These are phyloP conservation scores for Enchytraeus crypticus DNA, from an alignment of 2,888 invertebrate genomes.

Conservation along the genomic window DNA sequence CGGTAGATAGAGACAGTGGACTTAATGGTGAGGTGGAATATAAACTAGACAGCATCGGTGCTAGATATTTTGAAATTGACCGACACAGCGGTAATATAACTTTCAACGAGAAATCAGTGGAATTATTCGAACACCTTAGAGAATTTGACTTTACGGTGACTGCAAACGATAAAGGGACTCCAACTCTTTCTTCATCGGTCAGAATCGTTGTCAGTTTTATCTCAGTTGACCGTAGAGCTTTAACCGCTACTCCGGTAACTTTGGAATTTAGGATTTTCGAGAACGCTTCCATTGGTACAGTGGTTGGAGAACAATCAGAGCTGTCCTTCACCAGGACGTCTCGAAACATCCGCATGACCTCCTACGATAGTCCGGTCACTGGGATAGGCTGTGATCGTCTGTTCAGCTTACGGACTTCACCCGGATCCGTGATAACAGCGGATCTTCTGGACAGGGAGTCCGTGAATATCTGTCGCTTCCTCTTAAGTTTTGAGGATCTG, in stretches of 20 bases:
- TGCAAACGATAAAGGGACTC: conserved; percentile 15
- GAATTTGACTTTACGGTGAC: conserved; percentile 64
- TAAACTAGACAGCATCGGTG: conserved; percentile 50
- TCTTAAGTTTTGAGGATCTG: too few species aligned
- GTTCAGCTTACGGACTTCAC: neutral
- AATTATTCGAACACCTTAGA: conserved; percentile 76
- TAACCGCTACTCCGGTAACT: conserved; percentile 11
- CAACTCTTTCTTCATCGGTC: conserved; percentile 3
- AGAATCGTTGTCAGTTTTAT: conserved; percentile 10
- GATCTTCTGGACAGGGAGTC: neutral
- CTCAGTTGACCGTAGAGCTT: conserved; percentile 17
- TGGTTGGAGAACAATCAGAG: too few species aligned
- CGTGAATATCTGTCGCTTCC: too few species aligned
- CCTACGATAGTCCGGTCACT: neutral
- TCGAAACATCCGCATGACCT: neutral
- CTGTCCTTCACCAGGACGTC: too few species aligned
- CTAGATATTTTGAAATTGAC: conserved; percentile 74
- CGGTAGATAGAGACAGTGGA: conserved; percentile 24
- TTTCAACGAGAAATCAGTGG: conserved; percentile 69
- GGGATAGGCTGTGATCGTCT: too few species aligned
- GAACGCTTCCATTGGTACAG: conserved; percentile 33
- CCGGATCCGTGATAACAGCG: neutral
- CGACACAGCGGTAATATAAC: conserved; percentile 57
- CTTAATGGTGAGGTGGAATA: conserved; percentile 23
- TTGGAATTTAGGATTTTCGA: conserved; percentile 18